Evolutionary conservation across 2,888 invertebrate species (phyloP).

Genomic region (Altica lythri): DNA sequence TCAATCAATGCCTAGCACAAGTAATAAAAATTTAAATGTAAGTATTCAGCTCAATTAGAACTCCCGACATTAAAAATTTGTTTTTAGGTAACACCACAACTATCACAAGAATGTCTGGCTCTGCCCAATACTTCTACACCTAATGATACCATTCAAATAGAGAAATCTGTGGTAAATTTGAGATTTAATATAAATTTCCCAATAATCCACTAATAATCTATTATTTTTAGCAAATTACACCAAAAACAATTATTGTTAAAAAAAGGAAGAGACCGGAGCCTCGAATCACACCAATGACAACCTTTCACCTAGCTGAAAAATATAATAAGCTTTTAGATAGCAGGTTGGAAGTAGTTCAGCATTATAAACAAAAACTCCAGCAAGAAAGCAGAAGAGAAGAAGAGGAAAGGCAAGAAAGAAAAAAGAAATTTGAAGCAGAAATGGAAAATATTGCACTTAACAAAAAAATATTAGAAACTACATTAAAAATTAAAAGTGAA

Average conservation of each 20-base stretch:
- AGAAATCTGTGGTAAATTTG: background rate
- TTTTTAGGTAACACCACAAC: background rate
- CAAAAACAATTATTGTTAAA: background rate
- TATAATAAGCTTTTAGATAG: background rate
- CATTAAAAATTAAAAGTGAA: background rate
- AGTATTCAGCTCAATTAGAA: background rate
- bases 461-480: background rate
- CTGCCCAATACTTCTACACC: too few species aligned
- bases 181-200: too few species aligned
- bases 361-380: background rate
- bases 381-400: background rate
- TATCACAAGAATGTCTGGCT: too few species aligned
- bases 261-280: background rate
- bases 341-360: too few species aligned
- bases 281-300: background rate
- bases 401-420: background rate
- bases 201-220: too few species aligned
- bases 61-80: background rate
- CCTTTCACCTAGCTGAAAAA: background rate
- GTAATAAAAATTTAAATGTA: background rate
- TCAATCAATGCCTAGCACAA: background rate
- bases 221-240: background rate
- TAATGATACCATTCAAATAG: too few species aligned
- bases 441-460: background rate
- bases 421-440: background rate